Evolutionary conservation across 53 echinoderm and acorn worm genomes (phyloP), one percentile per base, ranked within the genome.

Genomic region (Holothuria leucospilota): DNA sequence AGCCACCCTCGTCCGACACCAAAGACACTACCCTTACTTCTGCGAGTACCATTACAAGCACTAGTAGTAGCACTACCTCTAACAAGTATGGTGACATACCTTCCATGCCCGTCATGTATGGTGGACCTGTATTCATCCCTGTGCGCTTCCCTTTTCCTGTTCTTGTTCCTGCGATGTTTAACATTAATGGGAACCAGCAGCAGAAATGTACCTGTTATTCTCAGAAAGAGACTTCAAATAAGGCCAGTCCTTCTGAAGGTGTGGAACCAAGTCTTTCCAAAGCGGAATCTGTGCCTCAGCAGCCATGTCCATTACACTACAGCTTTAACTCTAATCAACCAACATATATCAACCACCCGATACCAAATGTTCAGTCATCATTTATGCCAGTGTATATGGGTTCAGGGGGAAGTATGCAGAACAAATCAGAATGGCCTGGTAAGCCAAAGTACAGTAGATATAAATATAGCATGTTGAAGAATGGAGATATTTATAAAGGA

Each of bases 381-480:
- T 67, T 83, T 27, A 64, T 83, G 84, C 67, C 84, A n/a, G 53
- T 83, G 25, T 83, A 83, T 29, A 64, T 67, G 65, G 40, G 26
- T 21, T 83, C 84, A 15, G 68, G 65, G 39, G 65, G 65, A 64
- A 83, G 67, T 21, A 20, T 26, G 13, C 40, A n/a, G 20, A 51
- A 24, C 20, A 83, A 83, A 39, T 23, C 40, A 27, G 84, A 83
- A 13, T 83, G 84, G 66, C 41, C 84, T 60, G 72, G 39, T 4
- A 93, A 90, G 59, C 90, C 93, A 18, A 96, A 96, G 75, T 87
- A 89, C 15, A 94, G 94, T 69, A 86, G 92, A 73, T 99, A 99
- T 82, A 99, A 99, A 68, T 99, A 99, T 85, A 99, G 99, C 61
- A 93, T 99, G 84, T 86, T 99, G 11, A 92, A 92, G 87, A 99